These are phyloP conservation scores for Burhinus oedicnemus DNA, from an alignment of 2,113 vertebrate species.

Conservation along the genomic window DNA sequence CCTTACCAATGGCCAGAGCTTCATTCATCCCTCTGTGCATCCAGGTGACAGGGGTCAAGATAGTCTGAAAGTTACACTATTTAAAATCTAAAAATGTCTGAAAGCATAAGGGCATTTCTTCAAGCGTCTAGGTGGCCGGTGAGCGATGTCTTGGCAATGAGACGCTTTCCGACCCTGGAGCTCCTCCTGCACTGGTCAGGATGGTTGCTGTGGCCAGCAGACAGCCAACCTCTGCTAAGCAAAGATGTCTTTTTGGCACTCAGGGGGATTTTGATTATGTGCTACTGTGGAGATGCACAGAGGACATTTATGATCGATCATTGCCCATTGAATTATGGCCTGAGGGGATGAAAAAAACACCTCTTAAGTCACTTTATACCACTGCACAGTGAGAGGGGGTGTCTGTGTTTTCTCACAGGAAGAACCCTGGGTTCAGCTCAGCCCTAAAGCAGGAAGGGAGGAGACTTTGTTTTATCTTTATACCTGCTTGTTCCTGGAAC, in stretches of 20 bases:
- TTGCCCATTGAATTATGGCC: background rate
- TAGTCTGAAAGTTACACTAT: background rate
- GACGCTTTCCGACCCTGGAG: background rate
- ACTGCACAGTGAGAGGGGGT: background rate
- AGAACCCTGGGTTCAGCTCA: background rate
- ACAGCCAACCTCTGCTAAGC: background rate
- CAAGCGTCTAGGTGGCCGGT: background rate
- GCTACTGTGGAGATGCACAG: background rate
- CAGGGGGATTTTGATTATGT: background rate
- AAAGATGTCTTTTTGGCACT: background rate
- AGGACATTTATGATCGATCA: background rate
- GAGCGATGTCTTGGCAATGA: background rate
- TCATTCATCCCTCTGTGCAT: background rate
- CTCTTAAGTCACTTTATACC: background rate
- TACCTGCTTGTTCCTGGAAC: background rate
- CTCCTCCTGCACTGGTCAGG: background rate
- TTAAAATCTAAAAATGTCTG: background rate
- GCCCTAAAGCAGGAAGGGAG: background rate
- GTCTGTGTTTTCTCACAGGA: background rate
- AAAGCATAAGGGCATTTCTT: background rate
- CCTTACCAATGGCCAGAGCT: background rate
- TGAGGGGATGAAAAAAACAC: background rate
- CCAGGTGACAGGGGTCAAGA: background rate
- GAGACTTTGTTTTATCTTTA: background rate
- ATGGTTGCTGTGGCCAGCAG: background rate